Evolutionary conservation across 2,113 vertebrate species (phyloP), one percentile per base, ranked within the genome.

Genomic region (Gopherus flavomarginatus): DNA sequence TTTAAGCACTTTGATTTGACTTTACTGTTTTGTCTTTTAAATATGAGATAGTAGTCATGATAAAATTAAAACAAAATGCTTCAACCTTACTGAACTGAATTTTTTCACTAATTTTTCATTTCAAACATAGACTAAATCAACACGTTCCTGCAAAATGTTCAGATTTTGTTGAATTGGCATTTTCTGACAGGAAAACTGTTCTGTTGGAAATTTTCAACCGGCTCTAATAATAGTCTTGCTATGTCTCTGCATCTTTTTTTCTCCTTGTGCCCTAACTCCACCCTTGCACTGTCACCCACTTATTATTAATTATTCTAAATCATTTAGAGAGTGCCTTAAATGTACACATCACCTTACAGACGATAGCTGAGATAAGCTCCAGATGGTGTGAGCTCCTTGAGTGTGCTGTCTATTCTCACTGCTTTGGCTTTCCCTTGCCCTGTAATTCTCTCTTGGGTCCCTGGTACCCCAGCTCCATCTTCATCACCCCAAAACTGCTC

Each of bases 381-480:
- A 96, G 85, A 53, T 24, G 77, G 83, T 89, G 49, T 8, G 86
- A 95, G 31, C n/a, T 82, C 83, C 53, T 91, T 86, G 87, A 1
- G 1, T 12, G 21, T 92, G 86, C 90, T 81, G 56, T 90, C 11
- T 78, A 44, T 84, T 87, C 85, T 82, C 17, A 3, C 35, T 81
- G 75, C 81, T 72, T 91, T 95, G 93, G 80, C 87, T 87, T 86
- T 7, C 85, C 85, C 62, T 90, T 94, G 11, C 26, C 95, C 81
- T 86, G 56, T 65, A 75, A 0, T 79, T 53, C n/a, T 93, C 94
- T 2, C 56, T 95, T 92, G 52, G 62, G 69, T 88, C 77, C 24
- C 89, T 95, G 92, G 38, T 89, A 87, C 24, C 56, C 89, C 89
- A 42, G 79, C 93, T 95, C 77, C 59, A 90, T 6, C 72, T 82